phyloP scores from a whole-genome alignment of 2,797 vertebrate genomes.

The Siniperca scherzeri region DNA sequence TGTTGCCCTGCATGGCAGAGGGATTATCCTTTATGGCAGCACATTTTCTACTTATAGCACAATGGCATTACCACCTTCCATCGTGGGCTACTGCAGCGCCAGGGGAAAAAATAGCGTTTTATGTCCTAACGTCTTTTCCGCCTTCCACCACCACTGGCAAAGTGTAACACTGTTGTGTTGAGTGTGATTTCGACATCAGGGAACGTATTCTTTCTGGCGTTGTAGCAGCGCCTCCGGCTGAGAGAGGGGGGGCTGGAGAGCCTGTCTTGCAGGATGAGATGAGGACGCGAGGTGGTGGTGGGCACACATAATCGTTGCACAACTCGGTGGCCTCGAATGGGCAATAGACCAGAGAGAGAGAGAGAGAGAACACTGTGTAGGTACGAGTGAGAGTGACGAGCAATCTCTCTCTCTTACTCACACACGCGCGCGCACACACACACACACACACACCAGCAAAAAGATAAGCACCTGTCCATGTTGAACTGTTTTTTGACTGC shows the following conservation, averaged over 20 bases:
- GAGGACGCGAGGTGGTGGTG: constrained; percentile 76
- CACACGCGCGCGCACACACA: constrained; percentile 13
- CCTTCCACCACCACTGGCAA: constrained; percentile 67
- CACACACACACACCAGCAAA: constrained; percentile 9
- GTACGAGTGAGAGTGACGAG: constrained; percentile 18
- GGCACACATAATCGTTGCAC: constrained; percentile 67
- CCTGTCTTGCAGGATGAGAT: constrained; percentile 57
- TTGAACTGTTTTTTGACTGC: constrained; percentile 46
- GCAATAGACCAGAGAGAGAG: constrained; percentile 37
- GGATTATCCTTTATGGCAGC: constrained; percentile 30
- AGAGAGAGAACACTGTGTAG: constrained; percentile 22
- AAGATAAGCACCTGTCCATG: constrained; percentile 69
- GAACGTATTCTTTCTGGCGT: constrained; percentile 52
- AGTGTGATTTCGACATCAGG: constrained; percentile 70
- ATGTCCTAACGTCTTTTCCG: constrained; percentile 57
- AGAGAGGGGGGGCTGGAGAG: constrained; percentile 36
- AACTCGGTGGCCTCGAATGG: constrained; percentile 62
- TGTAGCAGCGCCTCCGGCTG: constrained; percentile 53
- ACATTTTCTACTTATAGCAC: constrained; percentile 40
- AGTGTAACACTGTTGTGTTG: constrained; percentile 75
- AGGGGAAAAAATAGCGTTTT: constrained; percentile 6
- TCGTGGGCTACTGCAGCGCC: constrained; percentile 66
- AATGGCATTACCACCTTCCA: constrained; percentile 46
- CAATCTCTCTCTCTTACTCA: background rate
- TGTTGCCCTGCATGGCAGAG: constrained; percentile 32